phyloP scores from a whole-genome alignment of 1,140 invertebrate genomes.

The Drosophila truncata region DNA sequence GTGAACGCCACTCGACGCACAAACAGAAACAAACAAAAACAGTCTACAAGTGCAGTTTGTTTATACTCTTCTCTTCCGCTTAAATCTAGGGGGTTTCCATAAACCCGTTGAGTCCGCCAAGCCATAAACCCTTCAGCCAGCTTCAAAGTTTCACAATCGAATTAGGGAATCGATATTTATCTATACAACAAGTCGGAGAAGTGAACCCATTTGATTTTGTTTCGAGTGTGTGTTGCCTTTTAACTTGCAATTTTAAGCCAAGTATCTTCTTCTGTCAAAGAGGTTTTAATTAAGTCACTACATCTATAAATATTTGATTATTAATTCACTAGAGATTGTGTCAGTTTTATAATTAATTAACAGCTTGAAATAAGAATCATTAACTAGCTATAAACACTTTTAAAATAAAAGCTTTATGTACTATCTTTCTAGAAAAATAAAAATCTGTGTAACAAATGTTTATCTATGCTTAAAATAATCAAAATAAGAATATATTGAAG shows the following conservation, averaged over 20 bases:
- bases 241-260: background rate
- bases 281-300: background rate
- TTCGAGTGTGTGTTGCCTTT: background rate
- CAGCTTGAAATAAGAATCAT: background rate
- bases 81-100: slow-evolving; percentile 13
- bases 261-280: too few species aligned
- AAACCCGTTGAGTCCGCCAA: slow-evolving; percentile 3
- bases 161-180: slow-evolving; percentile 29
- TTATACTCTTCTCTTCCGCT: slow-evolving; percentile 33
- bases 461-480: background rate
- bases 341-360: background rate
- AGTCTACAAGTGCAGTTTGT: slow-evolving; percentile 66
- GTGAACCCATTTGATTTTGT: slow-evolving; percentile 1
- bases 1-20: slow-evolving; percentile 65
- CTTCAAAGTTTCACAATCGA: slow-evolving; percentile 26
- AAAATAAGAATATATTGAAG: background rate
- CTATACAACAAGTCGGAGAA: slow-evolving; percentile 4
- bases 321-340: background rate
- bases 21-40: slow-evolving; percentile 69
- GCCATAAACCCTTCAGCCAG: slow-evolving; percentile 10
- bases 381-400: too few species aligned
- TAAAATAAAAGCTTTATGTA: background rate
- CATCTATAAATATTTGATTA: background rate
- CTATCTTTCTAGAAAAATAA: background rate
- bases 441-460: background rate